Conservation (phyloP, 2,113 vertebrate species). For the Gambusia affinis region DNA sequence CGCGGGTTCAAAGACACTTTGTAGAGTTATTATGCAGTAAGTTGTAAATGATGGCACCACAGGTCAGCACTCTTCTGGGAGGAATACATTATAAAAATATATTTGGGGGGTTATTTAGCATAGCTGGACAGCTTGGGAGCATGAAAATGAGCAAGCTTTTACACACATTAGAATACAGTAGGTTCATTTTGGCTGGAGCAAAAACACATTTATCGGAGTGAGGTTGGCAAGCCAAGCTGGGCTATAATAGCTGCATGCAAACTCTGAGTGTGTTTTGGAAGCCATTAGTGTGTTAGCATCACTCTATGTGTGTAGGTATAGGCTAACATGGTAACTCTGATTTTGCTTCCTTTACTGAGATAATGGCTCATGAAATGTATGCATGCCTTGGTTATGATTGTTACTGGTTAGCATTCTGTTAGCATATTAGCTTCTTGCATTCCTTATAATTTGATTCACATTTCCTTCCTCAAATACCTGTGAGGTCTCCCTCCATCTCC, state of each 20-base stretch:
- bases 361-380: conserved; percentile 12
- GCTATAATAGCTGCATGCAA: conserved; percentile 51
- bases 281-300: conserved; percentile 58
- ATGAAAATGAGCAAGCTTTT: conserved; percentile 59
- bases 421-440: conserved; percentile 49
- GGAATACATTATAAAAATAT: conserved; percentile 59
- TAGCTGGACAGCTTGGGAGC: conserved; percentile 50
- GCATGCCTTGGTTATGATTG: conserved; percentile 20
- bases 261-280: conserved; percentile 42
- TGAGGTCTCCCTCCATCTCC: conserved; percentile 62
- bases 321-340: conserved; percentile 22
- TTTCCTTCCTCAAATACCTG: conserved; percentile 55
- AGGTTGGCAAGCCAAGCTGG: conserved; percentile 55
- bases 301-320: conserved; percentile 16
- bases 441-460: conserved; percentile 46
- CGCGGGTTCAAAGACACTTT: conserved; percentile 48
- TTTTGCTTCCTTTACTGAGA: conserved; percentile 21
- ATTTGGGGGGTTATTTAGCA: conserved; percentile 59
- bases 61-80: conserved; percentile 58
- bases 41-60: conserved; percentile 63
- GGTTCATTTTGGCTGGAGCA: conserved; percentile 54
- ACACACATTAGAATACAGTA: conserved; percentile 74
- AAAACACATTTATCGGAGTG: conserved; percentile 34
- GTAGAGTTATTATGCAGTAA: conserved; percentile 56
- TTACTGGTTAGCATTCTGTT: conserved; percentile 45